Evolutionary conservation across 2,797 vertebrate species (phyloP), one percentile per base, ranked within the genome.

Genomic region (Syngnathus rostellatus): DNA sequence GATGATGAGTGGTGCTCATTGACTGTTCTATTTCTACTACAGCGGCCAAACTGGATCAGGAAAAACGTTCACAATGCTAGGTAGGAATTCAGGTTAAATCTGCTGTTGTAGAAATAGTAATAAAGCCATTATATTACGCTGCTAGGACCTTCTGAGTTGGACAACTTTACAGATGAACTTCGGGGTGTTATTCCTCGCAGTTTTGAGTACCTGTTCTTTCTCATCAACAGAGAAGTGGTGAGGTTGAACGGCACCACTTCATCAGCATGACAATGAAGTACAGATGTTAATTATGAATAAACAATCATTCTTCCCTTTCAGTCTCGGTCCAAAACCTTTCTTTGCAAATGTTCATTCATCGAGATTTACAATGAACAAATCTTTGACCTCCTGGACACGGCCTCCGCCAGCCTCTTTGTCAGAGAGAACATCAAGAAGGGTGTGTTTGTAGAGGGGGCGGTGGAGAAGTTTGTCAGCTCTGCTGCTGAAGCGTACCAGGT

Each of bases 301-400:
- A 55, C 54, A 5, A 37, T 50, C 25, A 23, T 43, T 43, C 31
- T 65, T 58, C 69, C 62, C 7, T 67, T 62, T 68, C 38, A 97
- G 95, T 94, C 94, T 37, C 78, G 82, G 62, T 90, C 88, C 17
- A 99, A 95, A 86, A 96, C 89, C 76, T 99, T 99, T 83, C 92
- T 99, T 50, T 99, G 97, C 82, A 99, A 98, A 82, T 98, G 95
- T 76, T 98, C 96, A 3, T 99, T 99, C 75, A 98, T 96, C 69
- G 97, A 99, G 84, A 98, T 99, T 75, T 99, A 99, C 89, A 99
- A 98, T 1, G 96, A 99, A 69, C 97, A 98, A 88, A 95, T 98
- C 74, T 98, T 93, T 74, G 97, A 99, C 80, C 92, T 99, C 5
- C 78, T 99, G 84, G 97, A 99, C 85, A 92, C 94, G 1, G 95